Percentiles rank a stretch among this genome's conserved stretches.
Evolutionary conservation across 2,113 vertebrate genomes (phyloP).

Genomic region (Pseudopipra pipra): DNA sequence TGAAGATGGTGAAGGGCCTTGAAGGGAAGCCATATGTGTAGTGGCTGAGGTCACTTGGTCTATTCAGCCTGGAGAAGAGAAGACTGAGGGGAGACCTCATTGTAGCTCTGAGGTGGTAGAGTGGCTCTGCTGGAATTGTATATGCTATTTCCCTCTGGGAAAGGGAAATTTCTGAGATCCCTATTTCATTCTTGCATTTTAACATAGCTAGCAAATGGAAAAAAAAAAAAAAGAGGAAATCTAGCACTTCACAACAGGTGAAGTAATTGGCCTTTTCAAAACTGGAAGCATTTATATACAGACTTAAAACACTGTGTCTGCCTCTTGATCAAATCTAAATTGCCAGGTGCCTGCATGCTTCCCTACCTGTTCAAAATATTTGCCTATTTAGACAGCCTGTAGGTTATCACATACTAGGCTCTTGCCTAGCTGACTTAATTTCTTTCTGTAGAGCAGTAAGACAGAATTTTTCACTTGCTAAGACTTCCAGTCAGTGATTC

Average conservation of each 20-base stretch:
- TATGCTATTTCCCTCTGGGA: not conserved
- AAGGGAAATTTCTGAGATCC: not conserved
- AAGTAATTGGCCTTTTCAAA: not conserved
- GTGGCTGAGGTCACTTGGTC: not conserved
- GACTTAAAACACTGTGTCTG: not conserved
- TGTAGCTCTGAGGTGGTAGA: not conserved
- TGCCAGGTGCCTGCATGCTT: not conserved
- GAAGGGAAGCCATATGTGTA: rapidly evolving
- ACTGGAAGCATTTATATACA: not conserved
- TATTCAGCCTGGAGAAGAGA: not conserved
- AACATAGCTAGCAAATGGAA: not conserved
- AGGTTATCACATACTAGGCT: not conserved
- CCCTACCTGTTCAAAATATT: not conserved
- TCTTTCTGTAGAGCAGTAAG: not conserved
- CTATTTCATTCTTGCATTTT: not conserved
- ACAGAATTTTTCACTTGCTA: not conserved
- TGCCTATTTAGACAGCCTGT: not conserved
- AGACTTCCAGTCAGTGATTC: not conserved
- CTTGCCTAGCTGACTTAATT: not conserved
- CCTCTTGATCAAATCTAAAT: not conserved
- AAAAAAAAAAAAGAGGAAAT: not conserved
- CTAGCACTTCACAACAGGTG: not conserved
- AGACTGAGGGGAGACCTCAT: not conserved
- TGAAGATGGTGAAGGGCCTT: not conserved
- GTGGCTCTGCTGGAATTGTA: not conserved